phyloP scores from a whole-genome alignment of 1,140 invertebrate genomes.

The Zaprionus ghesquierei region DNA sequence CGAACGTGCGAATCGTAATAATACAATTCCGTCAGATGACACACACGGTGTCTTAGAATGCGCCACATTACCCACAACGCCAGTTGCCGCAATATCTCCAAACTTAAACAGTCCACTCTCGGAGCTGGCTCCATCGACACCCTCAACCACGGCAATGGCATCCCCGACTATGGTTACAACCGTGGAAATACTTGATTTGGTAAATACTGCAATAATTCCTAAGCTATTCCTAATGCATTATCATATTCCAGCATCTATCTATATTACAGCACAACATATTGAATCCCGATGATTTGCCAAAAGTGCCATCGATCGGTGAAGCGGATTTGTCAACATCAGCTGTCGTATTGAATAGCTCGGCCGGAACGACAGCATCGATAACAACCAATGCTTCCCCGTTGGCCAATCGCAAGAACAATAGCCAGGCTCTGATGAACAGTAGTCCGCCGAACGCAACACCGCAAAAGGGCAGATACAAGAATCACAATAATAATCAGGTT shows the following conservation, averaged over 20 bases:
- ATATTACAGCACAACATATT: slow-evolving; percentile 46
- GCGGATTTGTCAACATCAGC: slow-evolving; percentile 44
- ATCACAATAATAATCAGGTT: slow-evolving; percentile 67
- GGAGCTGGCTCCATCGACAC: slow-evolving; percentile 57
- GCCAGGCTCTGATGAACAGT: neutral
- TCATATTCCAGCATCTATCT: too few relatives aligned
- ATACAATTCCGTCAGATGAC: slow-evolving; percentile 26
- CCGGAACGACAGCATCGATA: slow-evolving; percentile 66
- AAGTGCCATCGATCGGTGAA: slow-evolving; percentile 41
- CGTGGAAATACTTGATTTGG: slow-evolving; percentile 59
- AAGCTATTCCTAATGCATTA: too few relatives aligned
- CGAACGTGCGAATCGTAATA: slow-evolving; percentile 1
- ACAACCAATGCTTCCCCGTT: slow-evolving; percentile 53
- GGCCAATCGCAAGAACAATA: slow-evolving; percentile 39
- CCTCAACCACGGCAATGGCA: slow-evolving; percentile 58
- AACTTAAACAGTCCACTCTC: slow-evolving; percentile 49
- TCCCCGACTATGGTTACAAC: slow-evolving; percentile 61
- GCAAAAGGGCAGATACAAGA: slow-evolving; percentile 57
- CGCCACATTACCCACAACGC: slow-evolving; percentile 50
- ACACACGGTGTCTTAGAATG: slow-evolving; percentile 38
- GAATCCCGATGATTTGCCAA: slow-evolving; percentile 49
- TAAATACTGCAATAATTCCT: slow-evolving; percentile 9
- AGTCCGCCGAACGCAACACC: slow-evolving; percentile 41
- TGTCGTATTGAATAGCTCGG: slow-evolving; percentile 55
- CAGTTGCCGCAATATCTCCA: slow-evolving; percentile 39